phyloP scores from a whole-genome alignment of 2,888 invertebrate genomes.

The Acleris holmiana region DNA sequence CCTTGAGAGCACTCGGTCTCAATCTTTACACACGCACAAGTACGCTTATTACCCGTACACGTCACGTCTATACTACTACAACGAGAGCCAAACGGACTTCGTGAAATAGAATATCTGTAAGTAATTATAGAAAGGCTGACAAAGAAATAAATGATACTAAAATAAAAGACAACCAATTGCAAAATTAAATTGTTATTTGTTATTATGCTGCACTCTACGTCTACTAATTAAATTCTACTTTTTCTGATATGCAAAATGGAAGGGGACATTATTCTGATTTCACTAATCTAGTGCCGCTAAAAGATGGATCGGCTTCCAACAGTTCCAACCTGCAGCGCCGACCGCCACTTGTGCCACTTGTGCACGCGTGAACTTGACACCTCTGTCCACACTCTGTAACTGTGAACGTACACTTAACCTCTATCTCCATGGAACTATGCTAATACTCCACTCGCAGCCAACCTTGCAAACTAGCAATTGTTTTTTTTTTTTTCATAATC shows the following conservation, averaged over 20 bases:
- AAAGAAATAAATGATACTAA: no score
- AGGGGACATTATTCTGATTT: background rate
- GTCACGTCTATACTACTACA: no score
- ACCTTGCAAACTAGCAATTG: conserved; percentile 43
- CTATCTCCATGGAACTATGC: conserved; percentile 18
- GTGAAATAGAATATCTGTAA: no score
- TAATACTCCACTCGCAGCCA: conserved; percentile 20
- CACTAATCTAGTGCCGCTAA: background rate
- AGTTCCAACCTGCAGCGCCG: conserved; percentile 22
- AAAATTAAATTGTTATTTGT: no score
- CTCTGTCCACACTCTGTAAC: conserved; percentile 34
- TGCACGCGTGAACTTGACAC: conserved; percentile 41
- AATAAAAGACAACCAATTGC: no score
- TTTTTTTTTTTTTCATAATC: conserved; percentile 44
- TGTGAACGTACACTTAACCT: conserved; percentile 30
- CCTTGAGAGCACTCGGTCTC: no score
- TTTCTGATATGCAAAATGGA: background rate
- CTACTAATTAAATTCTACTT: no score
- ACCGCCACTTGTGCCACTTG: conserved; percentile 16
- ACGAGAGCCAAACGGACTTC: no score
- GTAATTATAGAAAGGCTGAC: no score
- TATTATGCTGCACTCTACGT: no score
- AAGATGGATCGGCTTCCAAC: conserved; percentile 16
- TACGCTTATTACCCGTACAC: no score
- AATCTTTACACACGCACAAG: no score